Evolutionary conservation across 2,888 invertebrate species (phyloP), one percentile per base, ranked within the genome.

Genomic region (Parascotia fuliginaria): DNA sequence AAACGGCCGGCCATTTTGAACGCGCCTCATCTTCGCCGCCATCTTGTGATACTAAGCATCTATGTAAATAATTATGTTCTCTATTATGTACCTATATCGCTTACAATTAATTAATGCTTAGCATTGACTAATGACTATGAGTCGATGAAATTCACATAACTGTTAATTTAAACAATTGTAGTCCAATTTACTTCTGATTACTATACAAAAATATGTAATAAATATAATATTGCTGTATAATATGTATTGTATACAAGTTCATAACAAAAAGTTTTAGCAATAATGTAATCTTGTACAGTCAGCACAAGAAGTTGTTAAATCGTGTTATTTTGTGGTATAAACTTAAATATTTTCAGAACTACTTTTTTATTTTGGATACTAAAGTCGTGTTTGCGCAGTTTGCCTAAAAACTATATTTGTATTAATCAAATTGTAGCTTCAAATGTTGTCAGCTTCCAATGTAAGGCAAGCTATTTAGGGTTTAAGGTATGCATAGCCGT

Each of bases 1-100:
- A 76, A 92, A 92, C 69, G 92, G 92, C 49, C 86, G 92, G 72
- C 92, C 92, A 71, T 92, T 82, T 81, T 92, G 85, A 89, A 78
- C 66, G 65, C 69, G 68, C 67, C 68, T 33, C 38, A 42, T 36
- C 70, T 65, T 74, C 78, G 81, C 82, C 84, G 79, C 77, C 81
- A 79, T 81, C 67, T 85, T 83, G 81, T 83, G 81, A 82, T 83
- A 67, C 52, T 67, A 83, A 72, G 68, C 64, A 70, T 73, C 75
- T 69, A 51, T 88, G 88, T 89, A 86, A 78, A 87, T 83, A n/a
- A n/a, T n/a, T n/a, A 88, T 73, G 63, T 70, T 60, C 67, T 63
- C 59, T 79, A 71, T 64, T 70, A 46, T 75, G 79, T 83, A 81
- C 76, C 73, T 73, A 71, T 69, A 63, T 60, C 57, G 70, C 62